Base-by-base conservation (phyloP, 2,113 vertebrate genomes). In the Gymnogyps californianus region DNA sequence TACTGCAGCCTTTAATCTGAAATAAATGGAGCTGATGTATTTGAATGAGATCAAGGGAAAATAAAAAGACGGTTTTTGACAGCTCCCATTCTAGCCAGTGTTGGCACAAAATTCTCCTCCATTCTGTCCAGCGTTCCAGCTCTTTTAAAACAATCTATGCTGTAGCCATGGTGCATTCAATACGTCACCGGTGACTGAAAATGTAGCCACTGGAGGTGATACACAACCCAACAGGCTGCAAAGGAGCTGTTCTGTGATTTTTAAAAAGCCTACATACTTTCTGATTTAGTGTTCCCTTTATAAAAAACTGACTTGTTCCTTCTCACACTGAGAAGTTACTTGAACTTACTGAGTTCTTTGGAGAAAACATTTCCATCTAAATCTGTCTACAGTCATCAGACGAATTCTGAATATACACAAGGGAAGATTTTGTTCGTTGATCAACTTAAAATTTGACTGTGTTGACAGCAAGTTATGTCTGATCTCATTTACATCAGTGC, bases 381-480 rank as follows among this genome's bases (percentile, higher is more conserved):
- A 85, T 95, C 83, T 91, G 87, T 96, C 94, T 84, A 46, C 81
- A 95, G 87, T 51, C 46, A 82, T 92, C 83, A 95, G 49, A 93
- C 89, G 65, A 91, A 79, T 91, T 93, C 66, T 91, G 74, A 87
- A 69, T 87, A 76, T 57, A 85, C 54, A 94, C 78, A 92, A 70
- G 78, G 54, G 87, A 91, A 80, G 46, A 79, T 76, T 95, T 96
- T 95, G 52, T 93, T 97, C 94, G 87, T 92, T 96, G 93, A 96
- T 89, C 91, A 87, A 61, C 66, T 89, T 89, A 74, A 95, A 91
- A 96, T 96, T 92, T 85, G 94, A 74, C 74, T 79, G 69, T 76
- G 94, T 95, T 96, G 96, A 97, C 95, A 96, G 89, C 34, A 84
- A 84, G 61, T 92, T 97, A 72, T 87, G 74, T 89, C 87, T 96